phyloP scores from a whole-genome alignment of 2,113 vertebrate species.

The Pollachius pollachius region DNA sequence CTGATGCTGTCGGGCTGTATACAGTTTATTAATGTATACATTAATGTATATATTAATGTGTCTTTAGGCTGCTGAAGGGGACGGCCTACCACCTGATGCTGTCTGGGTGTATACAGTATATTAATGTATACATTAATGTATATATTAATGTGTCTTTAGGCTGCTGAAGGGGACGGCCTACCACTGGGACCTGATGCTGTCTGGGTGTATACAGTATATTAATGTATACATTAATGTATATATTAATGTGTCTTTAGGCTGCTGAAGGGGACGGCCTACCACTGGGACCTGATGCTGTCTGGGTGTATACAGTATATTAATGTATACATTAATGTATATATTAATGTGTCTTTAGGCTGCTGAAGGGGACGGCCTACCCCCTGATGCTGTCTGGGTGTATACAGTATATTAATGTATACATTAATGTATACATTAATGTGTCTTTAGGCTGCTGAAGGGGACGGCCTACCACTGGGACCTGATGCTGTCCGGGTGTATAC shows the following conservation, averaged over 20 bases:
- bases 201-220: neutral
- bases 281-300: neutral
- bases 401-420: constrained; percentile 3
- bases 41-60: neutral
- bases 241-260: neutral
- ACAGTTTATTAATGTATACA: constrained; percentile 3
- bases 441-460: constrained; percentile 87
- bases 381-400: constrained; percentile 11
- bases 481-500: constrained; percentile 74
- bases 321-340: neutral
- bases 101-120: neutral
- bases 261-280: too few species aligned
- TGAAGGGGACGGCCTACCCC: constrained; percentile 78
- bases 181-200: constrained; percentile 77
- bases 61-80: constrained; percentile 88
- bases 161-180: too few species aligned
- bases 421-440: neutral
- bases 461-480: constrained; percentile 99
- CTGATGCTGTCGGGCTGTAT: neutral
- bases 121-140: too few species aligned
- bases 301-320: neutral
- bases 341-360: constrained; percentile 73
- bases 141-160: neutral
- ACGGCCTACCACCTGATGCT: neutral
- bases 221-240: too few species aligned